Base-by-base conservation (phyloP, 2,797 vertebrate genomes). In the Paratrypauchen microcephalus region DNA sequence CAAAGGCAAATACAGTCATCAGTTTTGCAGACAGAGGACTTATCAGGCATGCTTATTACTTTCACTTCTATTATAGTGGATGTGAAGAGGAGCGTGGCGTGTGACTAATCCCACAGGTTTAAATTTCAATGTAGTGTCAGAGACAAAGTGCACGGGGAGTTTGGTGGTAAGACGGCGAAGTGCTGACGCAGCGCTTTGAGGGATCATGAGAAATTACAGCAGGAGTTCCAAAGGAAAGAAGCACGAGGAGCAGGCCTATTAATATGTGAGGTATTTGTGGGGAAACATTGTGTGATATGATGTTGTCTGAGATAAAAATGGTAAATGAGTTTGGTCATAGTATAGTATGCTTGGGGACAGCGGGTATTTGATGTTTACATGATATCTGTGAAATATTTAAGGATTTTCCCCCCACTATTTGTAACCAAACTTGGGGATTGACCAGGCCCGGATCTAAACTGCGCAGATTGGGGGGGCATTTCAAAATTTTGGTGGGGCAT, bases 71-170 rank as follows among this genome's bases (percentile, higher is more conserved):
- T 65, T 48, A 65, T 26, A 8, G 21, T 19, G 36, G 13, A 24
- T 26, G 2, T 28, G 6, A 48, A 12, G 19, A 11, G 18, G 47
- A 54, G n/a, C 39, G 21, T 26, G 39, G 61, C 47, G 23, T 48
- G 62, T 64, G 41, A 64, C 62, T 64, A 47, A 47, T 64, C 62
- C 62, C 62, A 47, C 23, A 47, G 62, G 62, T 47, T 64, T 64
- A 41, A 47, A 48, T 47, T 63, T 47, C 61, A 63, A 2, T 61
- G 23, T 64, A 15, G 21, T 47, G 41, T 16, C 18, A 4, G 21
- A 64, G 62, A 64, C 62, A 47, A 48, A 26, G 41, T 48, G 23
- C 7, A 18, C 13, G 0, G 21, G 41, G 62, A 64, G 13, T 26
- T 24, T 63, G 18, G 36, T 2, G 12, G 11, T 63, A 63, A 41